A percentile compares a stretch with the other conserved stretches of the same genome.
These are phyloP conservation scores for Taenaris catops DNA, from an alignment of 2,888 invertebrate genomes.

Conservation along the genomic window DNA sequence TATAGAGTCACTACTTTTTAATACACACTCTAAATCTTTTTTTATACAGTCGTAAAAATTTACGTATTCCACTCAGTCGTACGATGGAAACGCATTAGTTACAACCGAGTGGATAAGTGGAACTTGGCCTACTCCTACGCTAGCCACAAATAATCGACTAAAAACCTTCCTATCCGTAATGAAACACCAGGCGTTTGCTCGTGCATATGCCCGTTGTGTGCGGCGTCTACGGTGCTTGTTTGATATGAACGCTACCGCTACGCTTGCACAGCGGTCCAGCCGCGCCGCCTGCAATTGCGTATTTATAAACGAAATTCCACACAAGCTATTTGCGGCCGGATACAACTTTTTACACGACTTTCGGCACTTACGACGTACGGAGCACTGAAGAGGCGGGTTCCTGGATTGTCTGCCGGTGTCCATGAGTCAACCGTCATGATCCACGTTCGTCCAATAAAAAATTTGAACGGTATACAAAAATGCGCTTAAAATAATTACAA, in stretches of 20 bases:
- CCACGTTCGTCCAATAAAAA: constrained; percentile 35
- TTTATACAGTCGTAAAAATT: too few species aligned
- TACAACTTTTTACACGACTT: constrained; percentile 79
- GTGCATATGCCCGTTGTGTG: constrained; percentile 41
- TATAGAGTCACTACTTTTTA: too few species aligned
- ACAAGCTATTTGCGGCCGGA: constrained; percentile 67
- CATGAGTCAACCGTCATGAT: constrained; percentile 52
- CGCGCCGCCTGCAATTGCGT: constrained; percentile 40
- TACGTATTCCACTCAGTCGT: too few species aligned
- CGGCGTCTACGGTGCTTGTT: constrained; percentile 8
- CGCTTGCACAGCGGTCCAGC: constrained; percentile 25
- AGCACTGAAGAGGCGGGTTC: constrained; percentile 66
- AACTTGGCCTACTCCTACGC: too few species aligned
- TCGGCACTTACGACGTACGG: constrained; percentile 75
- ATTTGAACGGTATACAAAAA: constrained; percentile 43
- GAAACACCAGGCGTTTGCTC: too few species aligned
- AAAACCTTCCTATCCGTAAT: too few species aligned
- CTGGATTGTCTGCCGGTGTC: constrained; percentile 59
- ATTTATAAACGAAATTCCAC: constrained; percentile 77
- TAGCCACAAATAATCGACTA: too few species aligned
- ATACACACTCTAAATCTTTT: too few species aligned
- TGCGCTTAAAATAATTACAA: constrained; percentile 50
- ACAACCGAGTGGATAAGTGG: too few species aligned
- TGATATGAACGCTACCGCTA: constrained; percentile 21
- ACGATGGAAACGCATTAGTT: too few species aligned